A percentile compares a stretch with the other conserved stretches of the same genome.
phyloP scores from a whole-genome alignment of 2,113 vertebrate genomes.

The Neoarius graeffei region DNA sequence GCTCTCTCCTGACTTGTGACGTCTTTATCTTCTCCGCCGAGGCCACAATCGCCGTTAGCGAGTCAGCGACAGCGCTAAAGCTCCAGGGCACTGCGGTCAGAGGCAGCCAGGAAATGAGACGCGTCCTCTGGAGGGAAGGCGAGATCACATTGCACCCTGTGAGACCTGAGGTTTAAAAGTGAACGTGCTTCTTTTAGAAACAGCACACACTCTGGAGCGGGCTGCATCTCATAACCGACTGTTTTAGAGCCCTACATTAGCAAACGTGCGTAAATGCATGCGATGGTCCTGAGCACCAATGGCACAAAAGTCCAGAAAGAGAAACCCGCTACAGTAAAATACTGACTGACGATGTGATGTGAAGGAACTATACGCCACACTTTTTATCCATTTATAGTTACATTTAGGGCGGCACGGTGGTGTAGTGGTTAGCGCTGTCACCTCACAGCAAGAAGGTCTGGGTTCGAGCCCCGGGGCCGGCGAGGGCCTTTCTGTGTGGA shows the following conservation, averaged over 20 bases:
- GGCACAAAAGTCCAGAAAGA: neutral
- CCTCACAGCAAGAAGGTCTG: too few relatives aligned
- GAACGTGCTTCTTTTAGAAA: constrained; percentile 30
- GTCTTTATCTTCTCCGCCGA: constrained; percentile 51
- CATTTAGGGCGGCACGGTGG: too few relatives aligned
- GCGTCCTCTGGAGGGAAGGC: constrained; percentile 29
- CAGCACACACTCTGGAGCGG: neutral
- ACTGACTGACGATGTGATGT: neutral
- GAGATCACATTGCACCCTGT: constrained; percentile 10
- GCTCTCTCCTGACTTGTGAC: constrained; percentile 43
- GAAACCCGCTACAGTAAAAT: neutral
- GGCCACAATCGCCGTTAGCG: constrained; percentile 48
- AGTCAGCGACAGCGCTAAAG: constrained; percentile 38
- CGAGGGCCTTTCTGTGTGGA: too few relatives aligned
- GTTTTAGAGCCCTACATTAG: neutral
- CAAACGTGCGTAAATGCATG: neutral
- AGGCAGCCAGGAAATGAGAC: constrained; percentile 50
- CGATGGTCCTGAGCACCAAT: neutral
- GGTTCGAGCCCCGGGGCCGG: too few relatives aligned
- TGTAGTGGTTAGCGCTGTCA: too few relatives aligned
- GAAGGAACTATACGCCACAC: neutral
- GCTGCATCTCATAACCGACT: neutral
- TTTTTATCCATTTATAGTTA: neutral
- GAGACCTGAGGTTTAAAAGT: constrained; percentile 22
- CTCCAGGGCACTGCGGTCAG: constrained; percentile 44